Conservation (phyloP, 2,888 invertebrate species). For the Ophraella communa region DNA sequence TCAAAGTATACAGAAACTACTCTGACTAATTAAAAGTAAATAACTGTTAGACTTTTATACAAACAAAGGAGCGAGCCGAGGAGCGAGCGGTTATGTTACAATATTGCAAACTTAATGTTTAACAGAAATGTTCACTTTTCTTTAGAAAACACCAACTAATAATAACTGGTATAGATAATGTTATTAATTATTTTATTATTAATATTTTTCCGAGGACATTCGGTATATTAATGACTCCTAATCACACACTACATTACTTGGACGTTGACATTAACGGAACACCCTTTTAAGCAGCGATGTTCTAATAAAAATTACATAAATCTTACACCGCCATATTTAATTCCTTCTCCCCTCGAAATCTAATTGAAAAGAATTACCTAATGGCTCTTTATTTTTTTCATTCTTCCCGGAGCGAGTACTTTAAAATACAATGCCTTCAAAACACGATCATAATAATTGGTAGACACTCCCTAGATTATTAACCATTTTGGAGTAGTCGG, state of each 20-base stretch:
- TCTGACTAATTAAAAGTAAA: too few species aligned
- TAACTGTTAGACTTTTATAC: too few species aligned
- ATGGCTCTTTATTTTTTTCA: slow-evolving; percentile 28
- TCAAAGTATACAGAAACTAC: too few species aligned
- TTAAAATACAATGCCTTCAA: slow-evolving; percentile 28
- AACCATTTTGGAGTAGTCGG: slow-evolving; percentile 6
- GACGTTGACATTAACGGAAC: slow-evolving; percentile 2
- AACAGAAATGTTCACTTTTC: too few species aligned
- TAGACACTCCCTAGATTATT: slow-evolving; percentile 31
- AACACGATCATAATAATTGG: slow-evolving; percentile 32
- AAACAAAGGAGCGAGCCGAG: too few species aligned
- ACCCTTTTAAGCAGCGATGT: slow-evolving; percentile 11
- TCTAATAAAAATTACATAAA: slow-evolving; percentile 27
- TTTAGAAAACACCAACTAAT: too few species aligned
- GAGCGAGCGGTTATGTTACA: too few species aligned
- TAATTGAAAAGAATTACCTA: slow-evolving; percentile 36
- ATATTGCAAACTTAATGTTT: too few species aligned
- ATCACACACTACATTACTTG: neutral
- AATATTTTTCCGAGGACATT: neutral
- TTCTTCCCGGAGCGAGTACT: slow-evolving; percentile 25
- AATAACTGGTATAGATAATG: too few species aligned
- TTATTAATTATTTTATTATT: too few species aligned
- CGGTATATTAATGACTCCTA: neutral
- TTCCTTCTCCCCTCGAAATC: slow-evolving; percentile 22
- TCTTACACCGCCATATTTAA: slow-evolving; percentile 30